These are phyloP conservation scores for Nasonovia ribisnigri DNA, from an alignment of 2,888 invertebrate species.

Conservation along the genomic window DNA sequence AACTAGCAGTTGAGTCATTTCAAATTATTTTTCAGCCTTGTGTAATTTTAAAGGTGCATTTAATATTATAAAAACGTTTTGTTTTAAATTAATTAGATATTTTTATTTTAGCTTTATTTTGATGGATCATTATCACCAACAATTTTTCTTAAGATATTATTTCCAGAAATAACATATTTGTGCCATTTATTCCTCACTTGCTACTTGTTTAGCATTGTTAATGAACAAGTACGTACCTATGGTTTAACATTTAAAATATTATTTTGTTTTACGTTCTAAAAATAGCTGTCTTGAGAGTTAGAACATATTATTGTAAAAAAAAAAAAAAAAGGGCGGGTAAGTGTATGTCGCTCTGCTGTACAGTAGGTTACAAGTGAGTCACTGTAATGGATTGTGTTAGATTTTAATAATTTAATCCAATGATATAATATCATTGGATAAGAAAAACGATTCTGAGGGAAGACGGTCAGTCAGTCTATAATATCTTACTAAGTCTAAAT, in stretches of 20 bases:
- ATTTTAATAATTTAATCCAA: too few relatives aligned
- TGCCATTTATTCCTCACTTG: conserved; percentile 24
- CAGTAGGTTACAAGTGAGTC: too few relatives aligned
- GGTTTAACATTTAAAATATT: neutral
- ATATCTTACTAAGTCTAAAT: too few relatives aligned
- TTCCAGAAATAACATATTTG: neutral
- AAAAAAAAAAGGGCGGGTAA: too few relatives aligned
- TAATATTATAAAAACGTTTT: neutral
- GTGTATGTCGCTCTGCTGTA: too few relatives aligned
- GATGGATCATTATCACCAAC: neutral
- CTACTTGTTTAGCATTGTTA: neutral
- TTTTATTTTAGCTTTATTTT: neutral
- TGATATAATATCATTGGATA: too few relatives aligned
- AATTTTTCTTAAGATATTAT: neutral
- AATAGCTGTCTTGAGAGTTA: neutral
- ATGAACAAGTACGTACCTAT: neutral
- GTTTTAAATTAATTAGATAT: neutral
- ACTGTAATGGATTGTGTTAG: too few relatives aligned
- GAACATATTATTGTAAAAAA: neutral
- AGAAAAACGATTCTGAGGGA: too few relatives aligned
- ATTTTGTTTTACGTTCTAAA: neutral
- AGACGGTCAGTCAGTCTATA: too few relatives aligned
- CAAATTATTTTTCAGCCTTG: neutral
- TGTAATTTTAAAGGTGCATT: neutral
- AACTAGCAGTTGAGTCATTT: neutral